Conservation (phyloP, 2,888 invertebrate species). For the Nudaria mundana region DNA sequence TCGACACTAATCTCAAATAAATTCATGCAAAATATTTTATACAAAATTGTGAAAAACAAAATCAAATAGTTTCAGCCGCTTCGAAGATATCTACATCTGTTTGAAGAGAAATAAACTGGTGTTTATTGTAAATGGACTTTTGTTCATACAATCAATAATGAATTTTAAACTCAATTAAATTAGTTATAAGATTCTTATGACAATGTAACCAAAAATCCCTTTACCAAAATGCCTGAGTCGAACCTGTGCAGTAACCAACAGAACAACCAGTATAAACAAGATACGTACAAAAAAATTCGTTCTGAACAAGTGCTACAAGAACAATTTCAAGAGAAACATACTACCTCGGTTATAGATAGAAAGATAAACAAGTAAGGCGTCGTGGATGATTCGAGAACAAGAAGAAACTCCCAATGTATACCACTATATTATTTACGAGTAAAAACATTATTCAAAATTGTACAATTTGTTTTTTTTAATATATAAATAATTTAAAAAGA, state of each 20-base stretch:
- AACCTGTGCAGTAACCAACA: constrained; percentile 37
- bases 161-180: too few species aligned
- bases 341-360: constrained; percentile 71
- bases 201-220: constrained; percentile 10
- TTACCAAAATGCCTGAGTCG: constrained; percentile 20
- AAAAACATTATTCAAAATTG: too few species aligned
- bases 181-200: not conserved
- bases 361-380: constrained; percentile 80
- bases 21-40: constrained; percentile 43
- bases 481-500: too few species aligned
- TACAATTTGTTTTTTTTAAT: too few species aligned
- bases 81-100: constrained; percentile 38
- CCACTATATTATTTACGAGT: too few species aligned
- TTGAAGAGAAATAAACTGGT: constrained; percentile 27
- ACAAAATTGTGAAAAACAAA: constrained; percentile 21
- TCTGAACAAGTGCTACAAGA: constrained; percentile 60
- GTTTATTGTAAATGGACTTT: constrained; percentile 22
- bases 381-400: constrained; percentile 70
- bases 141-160: not conserved
- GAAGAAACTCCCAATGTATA: constrained; percentile 50
- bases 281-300: constrained; percentile 39
- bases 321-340: constrained; percentile 64
- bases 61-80: constrained; percentile 25
- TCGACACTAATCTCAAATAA: constrained; percentile 32
- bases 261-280: constrained; percentile 37